Conservation (phyloP, 2,797 vertebrate genomes). For the Florisuga fusca region DNA sequence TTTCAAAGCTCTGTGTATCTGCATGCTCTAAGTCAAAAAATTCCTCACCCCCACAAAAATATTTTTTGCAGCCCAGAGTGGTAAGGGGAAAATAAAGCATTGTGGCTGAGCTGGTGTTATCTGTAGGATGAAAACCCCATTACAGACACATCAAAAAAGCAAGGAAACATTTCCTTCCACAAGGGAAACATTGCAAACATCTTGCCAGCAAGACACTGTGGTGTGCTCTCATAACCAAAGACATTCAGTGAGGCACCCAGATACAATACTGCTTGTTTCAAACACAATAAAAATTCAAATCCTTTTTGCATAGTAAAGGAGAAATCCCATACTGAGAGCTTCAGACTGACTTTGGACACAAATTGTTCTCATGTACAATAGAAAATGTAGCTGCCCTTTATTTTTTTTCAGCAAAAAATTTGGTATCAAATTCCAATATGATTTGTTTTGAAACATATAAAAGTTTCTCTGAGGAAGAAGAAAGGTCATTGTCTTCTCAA, state of each 20-base stretch:
- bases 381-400: not conserved
- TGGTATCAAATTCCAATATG: not conserved
- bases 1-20: not conserved
- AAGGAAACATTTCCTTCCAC: not conserved
- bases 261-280: not conserved
- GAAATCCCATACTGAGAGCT: not conserved
- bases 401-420: not conserved
- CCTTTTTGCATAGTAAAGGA: not conserved
- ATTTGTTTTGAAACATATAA: fast-evolving
- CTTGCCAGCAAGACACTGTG: not conserved
- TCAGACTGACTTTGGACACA: not conserved
- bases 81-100: not conserved
- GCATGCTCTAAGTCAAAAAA: not conserved
- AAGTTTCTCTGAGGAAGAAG: not conserved
- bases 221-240: not conserved
- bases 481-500: not conserved
- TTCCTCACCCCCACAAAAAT: not conserved
- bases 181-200: not conserved
- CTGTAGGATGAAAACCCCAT: not conserved
- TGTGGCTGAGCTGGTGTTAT: not conserved
- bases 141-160: not conserved
- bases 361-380: not conserved
- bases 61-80: not conserved
- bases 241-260: not conserved
- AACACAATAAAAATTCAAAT: not conserved